Percentiles rank a stretch among this genome's conserved stretches.
These are phyloP conservation scores for Darevskia nairensis DNA, from an alignment of 2,797 vertebrate genomes.

Conservation along the genomic window DNA sequence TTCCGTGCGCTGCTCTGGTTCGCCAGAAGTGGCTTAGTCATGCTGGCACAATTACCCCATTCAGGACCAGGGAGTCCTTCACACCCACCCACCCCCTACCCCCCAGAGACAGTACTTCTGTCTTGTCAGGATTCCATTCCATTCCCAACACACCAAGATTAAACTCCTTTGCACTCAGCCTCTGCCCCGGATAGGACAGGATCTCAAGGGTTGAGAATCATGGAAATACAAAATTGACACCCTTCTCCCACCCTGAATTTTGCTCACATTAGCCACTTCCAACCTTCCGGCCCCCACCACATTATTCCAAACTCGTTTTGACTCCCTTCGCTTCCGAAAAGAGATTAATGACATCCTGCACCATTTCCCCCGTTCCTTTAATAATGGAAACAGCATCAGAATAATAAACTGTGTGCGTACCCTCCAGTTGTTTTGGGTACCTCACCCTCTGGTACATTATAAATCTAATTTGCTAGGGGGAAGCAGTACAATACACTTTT, in stretches of 20 bases:
- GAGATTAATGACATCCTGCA: neutral
- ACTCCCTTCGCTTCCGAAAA: neutral
- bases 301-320: neutral
- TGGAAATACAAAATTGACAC: neutral
- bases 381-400: constrained; percentile 17
- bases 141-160: neutral
- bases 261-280: neutral
- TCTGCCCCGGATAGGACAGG: neutral
- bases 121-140: too few relatives aligned
- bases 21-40: too few relatives aligned
- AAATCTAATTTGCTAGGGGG: constrained; percentile 20
- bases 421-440: constrained; percentile 3
- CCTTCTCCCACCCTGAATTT: neutral
- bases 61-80: neutral
- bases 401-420: neutral
- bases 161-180: neutral
- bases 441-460: neutral
- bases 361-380: neutral
- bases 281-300: neutral
- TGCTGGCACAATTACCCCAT: neutral
- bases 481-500: constrained; percentile 7
- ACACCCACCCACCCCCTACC: too few relatives aligned
- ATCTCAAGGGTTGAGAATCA: neutral
- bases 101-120: too few relatives aligned
- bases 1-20: too few relatives aligned